These are phyloP conservation scores for Leptinotarsa texana DNA, from an alignment of 1,140 invertebrate species.

Conservation along the genomic window DNA sequence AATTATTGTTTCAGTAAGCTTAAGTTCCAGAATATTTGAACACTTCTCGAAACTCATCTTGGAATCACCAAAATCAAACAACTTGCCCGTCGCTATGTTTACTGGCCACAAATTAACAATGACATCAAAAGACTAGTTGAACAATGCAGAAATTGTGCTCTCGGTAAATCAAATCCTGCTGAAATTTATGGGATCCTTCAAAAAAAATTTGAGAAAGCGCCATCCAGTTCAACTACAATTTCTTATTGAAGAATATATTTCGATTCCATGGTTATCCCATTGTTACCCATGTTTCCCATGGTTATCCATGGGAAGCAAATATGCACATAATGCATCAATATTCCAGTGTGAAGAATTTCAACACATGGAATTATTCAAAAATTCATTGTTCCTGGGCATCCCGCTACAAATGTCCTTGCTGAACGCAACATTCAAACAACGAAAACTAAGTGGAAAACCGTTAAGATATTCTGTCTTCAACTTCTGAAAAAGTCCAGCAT, in stretches of 20 bases:
- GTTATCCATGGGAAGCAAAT: not conserved
- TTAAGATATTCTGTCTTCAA: no score
- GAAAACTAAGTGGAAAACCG: no score
- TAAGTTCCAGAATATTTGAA: not conserved
- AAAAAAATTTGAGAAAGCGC: not conserved
- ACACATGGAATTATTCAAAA: no score
- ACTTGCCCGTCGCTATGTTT: not conserved
- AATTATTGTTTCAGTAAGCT: not conserved
- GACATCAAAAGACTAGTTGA: not conserved
- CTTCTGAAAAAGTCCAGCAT: no score
- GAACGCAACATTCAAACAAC: no score
- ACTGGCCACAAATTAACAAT: not conserved
- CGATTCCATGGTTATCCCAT: not conserved
- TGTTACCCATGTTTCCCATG: not conserved
- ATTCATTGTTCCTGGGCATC: no score
- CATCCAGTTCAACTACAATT: not conserved
- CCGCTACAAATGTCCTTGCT: no score
- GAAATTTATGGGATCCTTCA: not conserved
- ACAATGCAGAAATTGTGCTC: not conserved
- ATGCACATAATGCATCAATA: not conserved
- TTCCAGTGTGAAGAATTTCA: not conserved
- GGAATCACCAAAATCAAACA: not conserved
- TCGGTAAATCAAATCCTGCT: not conserved
- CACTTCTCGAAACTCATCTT: not conserved
- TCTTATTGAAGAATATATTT: not conserved